phyloP scores from a whole-genome alignment of 2,797 vertebrate species.

The Gallinago solitaria region DNA sequence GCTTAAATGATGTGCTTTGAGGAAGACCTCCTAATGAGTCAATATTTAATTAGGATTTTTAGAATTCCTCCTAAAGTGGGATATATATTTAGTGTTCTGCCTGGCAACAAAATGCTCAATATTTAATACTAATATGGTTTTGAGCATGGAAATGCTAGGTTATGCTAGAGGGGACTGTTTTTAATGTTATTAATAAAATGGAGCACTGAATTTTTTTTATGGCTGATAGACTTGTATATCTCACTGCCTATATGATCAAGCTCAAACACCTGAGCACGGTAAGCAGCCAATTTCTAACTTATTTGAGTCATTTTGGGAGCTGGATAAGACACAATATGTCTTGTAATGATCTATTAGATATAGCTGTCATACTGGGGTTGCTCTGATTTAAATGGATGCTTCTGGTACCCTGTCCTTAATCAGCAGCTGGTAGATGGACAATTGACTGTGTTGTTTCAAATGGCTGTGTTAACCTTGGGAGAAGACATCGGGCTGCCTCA shows the following conservation, averaged over 20 bases:
- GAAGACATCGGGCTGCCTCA: not conserved
- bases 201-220: not conserved
- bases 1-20: not conserved
- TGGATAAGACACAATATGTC: not conserved
- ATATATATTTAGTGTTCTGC: not conserved
- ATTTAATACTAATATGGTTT: not conserved
- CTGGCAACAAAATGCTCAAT: not conserved
- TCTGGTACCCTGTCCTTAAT: not conserved
- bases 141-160: not conserved
- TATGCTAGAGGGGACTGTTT: not conserved
- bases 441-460: not conserved
- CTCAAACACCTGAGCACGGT: not conserved
- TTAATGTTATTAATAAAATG: not conserved
- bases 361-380: not conserved
- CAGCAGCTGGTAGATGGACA: not conserved
- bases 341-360: not conserved
- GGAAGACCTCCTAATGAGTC: not conserved
- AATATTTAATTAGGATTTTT: not conserved
- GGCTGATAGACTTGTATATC: not conserved
- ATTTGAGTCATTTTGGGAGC: not conserved
- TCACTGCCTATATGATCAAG: not conserved
- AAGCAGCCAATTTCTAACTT: not conserved
- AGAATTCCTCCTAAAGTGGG: not conserved
- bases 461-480: conserved; percentile 30
- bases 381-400: conserved; percentile 8